Evolutionary conservation across 2,113 vertebrate species (phyloP), one percentile per base, ranked within the genome.

Genomic region (Paraplagusia blochii): DNA sequence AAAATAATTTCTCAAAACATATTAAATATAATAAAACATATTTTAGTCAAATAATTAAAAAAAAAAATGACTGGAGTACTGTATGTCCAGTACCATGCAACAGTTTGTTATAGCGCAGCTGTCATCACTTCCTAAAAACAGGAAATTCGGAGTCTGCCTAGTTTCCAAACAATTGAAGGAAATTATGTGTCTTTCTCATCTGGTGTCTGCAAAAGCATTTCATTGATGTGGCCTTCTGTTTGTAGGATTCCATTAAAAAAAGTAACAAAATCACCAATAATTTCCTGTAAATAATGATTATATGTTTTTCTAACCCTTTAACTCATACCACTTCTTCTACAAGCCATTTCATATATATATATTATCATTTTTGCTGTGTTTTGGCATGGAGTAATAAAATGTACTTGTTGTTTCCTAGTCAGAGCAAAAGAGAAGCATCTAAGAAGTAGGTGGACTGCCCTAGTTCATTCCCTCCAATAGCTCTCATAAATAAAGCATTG

Each of bases 401-500:
- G n/a, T 13, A 18, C 39, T 40, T 63, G 56, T 55, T 56, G 52
- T 55, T 79, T 63, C 51, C 57, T 63, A 44, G 67, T 58, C 58
- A 53, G 22, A 19, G 55, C 55, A 76, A 63, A 80, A 52, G 18
- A 44, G 69, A 49, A 12, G 29, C 17, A 29, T 65, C 39, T 47
- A 35, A 66, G 46, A 69, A 78, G 69, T 69, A 76, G 82, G 76
- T 82, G 71, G 74, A 79, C 70, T 80, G 47, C 40, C 50, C 70
- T 19, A 89, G 86, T 88, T 89, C 81, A 90, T 89, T 88, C 78
- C 72, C 38, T 63, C 58, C 64, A 81, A 78, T 81, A 78, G 69
- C 68, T 59, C 82, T 65, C 82, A 85, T 85, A 88, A 88, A 89
- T 86, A 82, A 88, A 75, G 78, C 42, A 85, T 86, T 85, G 85